Evolutionary conservation across 1,140 invertebrate genomes (phyloP).

Genomic region (Philopotamus ludificatus): DNA sequence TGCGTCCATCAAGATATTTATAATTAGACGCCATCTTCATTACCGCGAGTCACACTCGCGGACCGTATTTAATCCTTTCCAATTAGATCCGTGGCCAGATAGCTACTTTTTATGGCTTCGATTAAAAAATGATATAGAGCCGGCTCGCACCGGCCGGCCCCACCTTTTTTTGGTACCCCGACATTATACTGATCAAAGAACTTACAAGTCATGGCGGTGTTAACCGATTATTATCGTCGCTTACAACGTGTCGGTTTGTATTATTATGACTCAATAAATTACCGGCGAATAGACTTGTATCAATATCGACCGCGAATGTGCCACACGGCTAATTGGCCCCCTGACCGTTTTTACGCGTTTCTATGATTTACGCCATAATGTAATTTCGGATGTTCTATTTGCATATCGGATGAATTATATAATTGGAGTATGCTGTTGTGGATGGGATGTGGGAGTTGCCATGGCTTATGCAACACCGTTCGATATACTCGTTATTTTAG

Average conservation of each 20-base stretch:
- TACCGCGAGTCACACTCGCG: neutral
- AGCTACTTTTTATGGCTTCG: slow-evolving; percentile 16
- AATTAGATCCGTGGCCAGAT: slow-evolving; percentile 19
- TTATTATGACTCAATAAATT: slow-evolving; percentile 14
- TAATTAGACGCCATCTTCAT: slow-evolving; percentile 28
- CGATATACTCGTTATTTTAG: too few relatives aligned
- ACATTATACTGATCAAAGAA: neutral
- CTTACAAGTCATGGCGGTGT: slow-evolving; percentile 7
- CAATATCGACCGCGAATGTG: neutral
- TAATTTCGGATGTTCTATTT: too few relatives aligned
- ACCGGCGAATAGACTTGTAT: slow-evolving; percentile 1
- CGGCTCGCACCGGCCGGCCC: neutral
- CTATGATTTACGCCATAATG: too few relatives aligned
- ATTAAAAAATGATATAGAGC: slow-evolving; percentile 17
- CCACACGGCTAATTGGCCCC: too few relatives aligned
- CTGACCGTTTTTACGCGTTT: too few relatives aligned
- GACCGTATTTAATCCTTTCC: slow-evolving; percentile 25
- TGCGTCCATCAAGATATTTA: slow-evolving; percentile 5
- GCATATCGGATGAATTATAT: too few relatives aligned
- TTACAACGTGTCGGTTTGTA: slow-evolving; percentile 1
- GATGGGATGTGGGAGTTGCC: too few relatives aligned
- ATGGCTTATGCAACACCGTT: too few relatives aligned
- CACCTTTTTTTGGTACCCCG: neutral
- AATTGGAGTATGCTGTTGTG: too few relatives aligned
- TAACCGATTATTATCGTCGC: slow-evolving; percentile 1